These are phyloP conservation scores for Amiota mariae DNA, from an alignment of 2,888 invertebrate species.

Conservation along the genomic window DNA sequence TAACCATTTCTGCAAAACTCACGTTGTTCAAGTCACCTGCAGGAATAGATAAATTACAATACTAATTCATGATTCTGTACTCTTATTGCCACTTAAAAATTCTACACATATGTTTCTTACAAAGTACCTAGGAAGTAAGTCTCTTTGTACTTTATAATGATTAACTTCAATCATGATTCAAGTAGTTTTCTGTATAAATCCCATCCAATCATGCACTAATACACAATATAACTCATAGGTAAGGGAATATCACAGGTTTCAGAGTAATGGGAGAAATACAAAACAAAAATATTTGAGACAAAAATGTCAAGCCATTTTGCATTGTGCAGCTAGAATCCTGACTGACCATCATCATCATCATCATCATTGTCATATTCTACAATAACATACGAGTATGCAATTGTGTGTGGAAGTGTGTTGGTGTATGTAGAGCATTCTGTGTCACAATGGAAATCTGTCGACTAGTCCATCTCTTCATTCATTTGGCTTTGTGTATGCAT, in stretches of 20 bases:
- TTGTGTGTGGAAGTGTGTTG: no score
- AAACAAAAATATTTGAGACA: neutral
- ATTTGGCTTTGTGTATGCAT: constrained; percentile 18
- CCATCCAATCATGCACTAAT: constrained; percentile 27
- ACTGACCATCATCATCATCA: constrained; percentile 20
- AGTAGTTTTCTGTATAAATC: constrained; percentile 10
- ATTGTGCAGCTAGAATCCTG: constrained; percentile 15
- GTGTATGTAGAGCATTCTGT: no score
- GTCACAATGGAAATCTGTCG: no score
- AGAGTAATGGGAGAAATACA: neutral
- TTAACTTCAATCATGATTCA: constrained; percentile 25
- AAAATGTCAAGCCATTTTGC: constrained; percentile 10
- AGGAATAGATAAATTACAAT: no score
- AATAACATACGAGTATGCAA: no score
- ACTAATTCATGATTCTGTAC: no score
- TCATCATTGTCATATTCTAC: neutral
- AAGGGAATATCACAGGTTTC: no score
- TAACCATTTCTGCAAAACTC: neutral
- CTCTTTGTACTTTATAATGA: constrained; percentile 4
- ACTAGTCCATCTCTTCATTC: neutral
- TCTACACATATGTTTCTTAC: constrained; percentile 14
- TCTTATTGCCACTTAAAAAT: neutral
- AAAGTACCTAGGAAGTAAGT: neutral
- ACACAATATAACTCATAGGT: neutral
- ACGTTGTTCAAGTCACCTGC: neutral